phyloP scores from a whole-genome alignment of 1,140 invertebrate species.

The Nephotettix cincticeps region DNA sequence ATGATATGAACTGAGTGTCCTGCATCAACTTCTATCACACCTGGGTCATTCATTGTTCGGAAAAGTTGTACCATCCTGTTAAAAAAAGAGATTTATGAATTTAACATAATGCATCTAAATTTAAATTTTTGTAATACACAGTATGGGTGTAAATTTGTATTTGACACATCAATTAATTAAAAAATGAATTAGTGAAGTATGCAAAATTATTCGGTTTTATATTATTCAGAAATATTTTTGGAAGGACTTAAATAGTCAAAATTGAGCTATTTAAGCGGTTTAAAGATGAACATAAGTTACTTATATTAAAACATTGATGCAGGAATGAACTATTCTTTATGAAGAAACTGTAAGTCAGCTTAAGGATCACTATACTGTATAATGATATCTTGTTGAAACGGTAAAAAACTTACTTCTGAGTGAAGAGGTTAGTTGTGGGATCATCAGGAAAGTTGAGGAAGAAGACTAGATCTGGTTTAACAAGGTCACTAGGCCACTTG shows the following conservation, averaged over 20 bases:
- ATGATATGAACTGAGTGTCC: conserved; percentile 6
- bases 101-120: too few species aligned
- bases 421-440: conserved; percentile 8
- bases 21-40: conserved; percentile 1
- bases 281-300: too few species aligned
- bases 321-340: too few species aligned
- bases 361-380: too few species aligned
- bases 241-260: too few species aligned
- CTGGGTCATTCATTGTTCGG: not conserved
- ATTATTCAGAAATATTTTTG: too few species aligned
- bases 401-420: conserved; percentile 20
- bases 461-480: not conserved
- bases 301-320: too few species aligned
- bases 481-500: not conserved
- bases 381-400: too few species aligned
- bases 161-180: not conserved
- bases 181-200: not conserved
- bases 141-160: not conserved
- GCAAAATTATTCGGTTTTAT: not conserved
- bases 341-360: too few species aligned
- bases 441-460: conserved; percentile 14
- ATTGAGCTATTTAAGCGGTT: too few species aligned
- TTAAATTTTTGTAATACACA: not conserved
- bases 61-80: not conserved
- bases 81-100: not conserved